Evolutionary conservation across 2,113 vertebrate genomes (phyloP).

Genomic region (Psettodes erumei): DNA sequence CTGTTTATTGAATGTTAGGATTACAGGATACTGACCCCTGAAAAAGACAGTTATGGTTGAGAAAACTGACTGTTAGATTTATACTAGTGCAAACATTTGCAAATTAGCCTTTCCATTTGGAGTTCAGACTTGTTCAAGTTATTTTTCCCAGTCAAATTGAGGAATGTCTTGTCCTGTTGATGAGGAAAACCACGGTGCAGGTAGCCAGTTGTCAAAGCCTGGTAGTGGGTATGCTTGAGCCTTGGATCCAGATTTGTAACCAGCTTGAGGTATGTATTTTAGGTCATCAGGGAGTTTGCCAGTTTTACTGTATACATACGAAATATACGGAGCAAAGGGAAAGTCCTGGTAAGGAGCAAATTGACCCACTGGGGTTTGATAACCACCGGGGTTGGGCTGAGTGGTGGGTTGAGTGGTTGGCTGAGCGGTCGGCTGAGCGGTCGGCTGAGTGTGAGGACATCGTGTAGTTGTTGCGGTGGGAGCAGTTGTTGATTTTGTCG

Average conservation of each 20-base stretch:
- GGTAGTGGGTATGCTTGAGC: background rate
- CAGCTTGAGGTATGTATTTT: background rate
- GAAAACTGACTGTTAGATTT: background rate
- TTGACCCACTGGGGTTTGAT: background rate
- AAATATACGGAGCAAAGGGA: background rate
- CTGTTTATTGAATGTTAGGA: conserved; percentile 26
- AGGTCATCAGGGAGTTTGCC: background rate
- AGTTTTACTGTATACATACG: background rate
- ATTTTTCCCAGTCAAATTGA: background rate
- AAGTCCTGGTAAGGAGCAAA: background rate
- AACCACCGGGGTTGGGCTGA: too few species aligned
- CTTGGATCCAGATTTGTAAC: conserved; percentile 22
- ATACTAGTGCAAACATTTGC: background rate
- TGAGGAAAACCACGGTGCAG: conserved; percentile 1
- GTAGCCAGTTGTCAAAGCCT: conserved; percentile 11
- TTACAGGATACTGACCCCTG: background rate
- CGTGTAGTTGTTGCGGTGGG: background rate
- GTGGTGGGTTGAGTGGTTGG: too few species aligned
- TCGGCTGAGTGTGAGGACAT: background rate
- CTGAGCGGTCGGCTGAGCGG: too few species aligned
- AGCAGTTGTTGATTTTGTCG: background rate
- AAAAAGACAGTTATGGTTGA: background rate
- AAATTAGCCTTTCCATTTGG: too few species aligned
- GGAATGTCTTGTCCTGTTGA: background rate
- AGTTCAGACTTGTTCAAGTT: too few species aligned